Conservation (phyloP, 2,113 vertebrate species). For the Naja naja region DNA sequence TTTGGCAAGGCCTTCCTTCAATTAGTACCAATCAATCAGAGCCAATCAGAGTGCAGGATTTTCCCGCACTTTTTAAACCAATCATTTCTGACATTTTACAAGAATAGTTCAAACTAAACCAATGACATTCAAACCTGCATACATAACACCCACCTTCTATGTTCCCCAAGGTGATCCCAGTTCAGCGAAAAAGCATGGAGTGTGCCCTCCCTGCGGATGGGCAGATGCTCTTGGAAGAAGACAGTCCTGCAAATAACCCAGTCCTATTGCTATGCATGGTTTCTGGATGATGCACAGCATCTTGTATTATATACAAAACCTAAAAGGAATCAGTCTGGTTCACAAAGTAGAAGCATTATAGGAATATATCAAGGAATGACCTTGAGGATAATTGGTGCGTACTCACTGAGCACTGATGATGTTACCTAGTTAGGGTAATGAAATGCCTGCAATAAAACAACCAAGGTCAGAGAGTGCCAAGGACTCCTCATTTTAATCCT, state of each 20-base stretch:
- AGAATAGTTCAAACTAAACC: too few relatives aligned
- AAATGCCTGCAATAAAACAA: neutral
- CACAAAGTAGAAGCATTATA: neutral
- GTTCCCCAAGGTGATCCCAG: neutral
- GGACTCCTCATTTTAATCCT: neutral
- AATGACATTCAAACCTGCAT: too few relatives aligned
- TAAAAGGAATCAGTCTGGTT: neutral
- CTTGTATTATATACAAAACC: neutral
- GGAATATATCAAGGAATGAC: neutral
- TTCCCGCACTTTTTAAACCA: too few relatives aligned
- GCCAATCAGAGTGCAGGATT: too few relatives aligned
- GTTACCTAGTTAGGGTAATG: neutral
- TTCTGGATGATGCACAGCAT: neutral
- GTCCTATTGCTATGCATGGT: neutral
- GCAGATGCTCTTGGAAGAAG: neutral
- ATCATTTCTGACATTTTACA: too few relatives aligned
- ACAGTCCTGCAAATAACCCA: neutral
- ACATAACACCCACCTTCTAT: neutral
- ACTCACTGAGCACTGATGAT: neutral
- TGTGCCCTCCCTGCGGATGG: neutral
- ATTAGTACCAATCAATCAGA: too few relatives aligned
- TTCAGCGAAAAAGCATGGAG: neutral
- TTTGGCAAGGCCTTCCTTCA: too few relatives aligned
- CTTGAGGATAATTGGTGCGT: neutral
- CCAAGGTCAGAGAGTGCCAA: neutral